A percentile compares a stretch with the other conserved stretches of the same genome.
Evolutionary conservation across 1,140 invertebrate species (phyloP).

Genomic region (Psix sp.): DNA sequence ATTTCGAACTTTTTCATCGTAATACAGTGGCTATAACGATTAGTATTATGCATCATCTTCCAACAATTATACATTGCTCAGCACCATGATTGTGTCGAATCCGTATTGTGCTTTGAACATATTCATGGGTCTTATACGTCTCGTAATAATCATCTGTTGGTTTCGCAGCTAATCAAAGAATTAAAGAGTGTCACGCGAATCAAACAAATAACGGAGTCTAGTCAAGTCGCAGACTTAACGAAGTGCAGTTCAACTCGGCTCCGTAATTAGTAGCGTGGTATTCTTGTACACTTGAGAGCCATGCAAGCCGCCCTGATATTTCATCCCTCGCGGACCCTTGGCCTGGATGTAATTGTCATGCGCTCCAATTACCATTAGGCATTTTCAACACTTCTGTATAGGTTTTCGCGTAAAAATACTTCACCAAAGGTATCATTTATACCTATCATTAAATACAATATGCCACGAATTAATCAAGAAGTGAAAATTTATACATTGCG

Average conservation of each 20-base stretch:
- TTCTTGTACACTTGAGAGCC: constrained; percentile 52
- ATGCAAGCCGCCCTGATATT: constrained; percentile 49
- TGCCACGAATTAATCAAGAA: too few relatives aligned
- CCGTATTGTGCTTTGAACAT: too few relatives aligned
- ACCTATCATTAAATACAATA: too few relatives aligned
- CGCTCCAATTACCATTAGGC: constrained; percentile 57
- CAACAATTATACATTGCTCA: background rate
- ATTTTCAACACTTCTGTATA: too few relatives aligned
- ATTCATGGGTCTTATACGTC: constrained; percentile 15
- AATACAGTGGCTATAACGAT: too few relatives aligned
- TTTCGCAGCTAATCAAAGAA: constrained; percentile 46
- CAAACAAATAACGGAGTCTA: constrained; percentile 42
- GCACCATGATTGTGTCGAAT: too few relatives aligned
- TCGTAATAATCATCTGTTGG: constrained; percentile 43
- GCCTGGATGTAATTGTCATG: constrained; percentile 55
- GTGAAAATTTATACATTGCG: too few relatives aligned
- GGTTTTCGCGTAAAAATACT: too few relatives aligned
- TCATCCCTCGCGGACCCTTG: constrained; percentile 54
- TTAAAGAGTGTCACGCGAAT: constrained; percentile 27
- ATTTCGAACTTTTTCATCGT: too few relatives aligned
- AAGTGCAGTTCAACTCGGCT: constrained; percentile 38
- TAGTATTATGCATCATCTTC: too few relatives aligned
- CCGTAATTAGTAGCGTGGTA: constrained; percentile 53
- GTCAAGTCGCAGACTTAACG: constrained; percentile 50
- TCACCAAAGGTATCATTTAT: too few relatives aligned